Conservation (phyloP, 2,888 invertebrate species). For the Hirtodrosophila alboralis region DNA sequence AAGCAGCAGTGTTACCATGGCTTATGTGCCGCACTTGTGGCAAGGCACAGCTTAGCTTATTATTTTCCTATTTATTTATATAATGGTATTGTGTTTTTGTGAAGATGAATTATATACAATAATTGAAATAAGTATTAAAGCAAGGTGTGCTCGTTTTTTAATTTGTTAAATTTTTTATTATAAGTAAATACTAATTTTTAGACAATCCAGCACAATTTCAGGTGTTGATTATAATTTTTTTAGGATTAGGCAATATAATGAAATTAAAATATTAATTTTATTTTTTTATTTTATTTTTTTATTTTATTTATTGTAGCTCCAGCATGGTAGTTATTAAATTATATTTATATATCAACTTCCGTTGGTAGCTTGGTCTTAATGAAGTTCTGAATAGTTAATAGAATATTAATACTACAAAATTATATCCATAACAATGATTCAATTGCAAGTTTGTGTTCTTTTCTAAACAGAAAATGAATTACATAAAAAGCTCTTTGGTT, state of each 20-base stretch:
- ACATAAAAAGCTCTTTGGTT: too few relatives aligned
- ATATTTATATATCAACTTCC: too few relatives aligned
- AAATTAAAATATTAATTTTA: too few relatives aligned
- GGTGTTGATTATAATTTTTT: constrained; percentile 35
- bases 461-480: too few relatives aligned
- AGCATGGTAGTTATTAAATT: too few relatives aligned
- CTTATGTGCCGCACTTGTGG: constrained; percentile 7
- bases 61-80: constrained; percentile 19
- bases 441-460: too few relatives aligned
- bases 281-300: too few relatives aligned
- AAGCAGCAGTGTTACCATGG: constrained; percentile 48
- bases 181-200: constrained; percentile 39
- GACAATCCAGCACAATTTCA: constrained; percentile 53
- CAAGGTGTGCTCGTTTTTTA: constrained; percentile 14
- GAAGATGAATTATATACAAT: constrained; percentile 24
- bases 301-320: too few relatives aligned
- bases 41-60: constrained; percentile 18
- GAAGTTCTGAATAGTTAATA: too few relatives aligned
- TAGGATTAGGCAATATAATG: constrained; percentile 1
- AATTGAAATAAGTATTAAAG: constrained; percentile 8
- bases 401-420: too few relatives aligned
- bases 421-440: too few relatives aligned
- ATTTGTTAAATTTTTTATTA: constrained; percentile 8
- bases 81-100: constrained; percentile 12
- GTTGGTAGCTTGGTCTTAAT: too few relatives aligned